These are phyloP conservation scores for Abramis brama DNA, from an alignment of 2,113 vertebrate species.

Conservation along the genomic window DNA sequence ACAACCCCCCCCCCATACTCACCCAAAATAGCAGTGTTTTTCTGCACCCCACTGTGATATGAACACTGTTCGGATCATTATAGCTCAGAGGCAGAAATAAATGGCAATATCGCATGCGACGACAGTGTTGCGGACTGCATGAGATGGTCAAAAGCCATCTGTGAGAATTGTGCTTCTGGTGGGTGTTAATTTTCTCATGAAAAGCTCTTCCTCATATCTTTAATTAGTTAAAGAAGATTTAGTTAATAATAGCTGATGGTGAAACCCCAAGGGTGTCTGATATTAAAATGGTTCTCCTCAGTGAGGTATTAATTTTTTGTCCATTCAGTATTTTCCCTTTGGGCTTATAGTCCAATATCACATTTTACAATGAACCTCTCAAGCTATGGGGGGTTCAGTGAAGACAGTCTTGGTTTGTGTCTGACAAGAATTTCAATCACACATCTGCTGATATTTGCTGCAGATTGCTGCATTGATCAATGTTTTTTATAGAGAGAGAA, in stretches of 20 bases:
- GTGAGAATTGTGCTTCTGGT: conserved; percentile 20
- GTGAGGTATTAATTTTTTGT: conserved; percentile 42
- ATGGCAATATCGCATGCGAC: conserved; percentile 19
- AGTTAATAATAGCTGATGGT: conserved; percentile 44
- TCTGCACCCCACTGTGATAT: conserved; percentile 40
- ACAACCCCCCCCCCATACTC: conserved; percentile 24
- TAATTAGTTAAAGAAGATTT: conserved; percentile 42
- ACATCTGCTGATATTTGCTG: conserved; percentile 15
- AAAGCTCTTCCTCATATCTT: conserved; percentile 29
- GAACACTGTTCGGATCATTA: conserved; percentile 24
- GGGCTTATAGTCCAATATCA: conserved; percentile 44
- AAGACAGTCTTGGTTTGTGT: conserved; percentile 26
- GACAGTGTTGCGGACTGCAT: background rate
- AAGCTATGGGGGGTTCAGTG: conserved; percentile 5
- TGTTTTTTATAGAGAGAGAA: background rate
- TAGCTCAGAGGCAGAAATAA: conserved; percentile 34
- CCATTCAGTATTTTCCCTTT: conserved; percentile 37
- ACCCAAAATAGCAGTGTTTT: conserved; percentile 42
- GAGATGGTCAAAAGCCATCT: conserved; percentile 33
- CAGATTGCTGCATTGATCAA: conserved; percentile 36
- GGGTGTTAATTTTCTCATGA: conserved; percentile 5
- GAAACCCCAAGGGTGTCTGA: conserved; percentile 22
- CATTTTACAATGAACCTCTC: conserved; percentile 29
- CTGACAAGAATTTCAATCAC: conserved; percentile 44
- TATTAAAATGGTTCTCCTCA: conserved; percentile 32